These are phyloP conservation scores for Sphinx pinastri DNA, from an alignment of 2,888 invertebrate species.

Conservation along the genomic window DNA sequence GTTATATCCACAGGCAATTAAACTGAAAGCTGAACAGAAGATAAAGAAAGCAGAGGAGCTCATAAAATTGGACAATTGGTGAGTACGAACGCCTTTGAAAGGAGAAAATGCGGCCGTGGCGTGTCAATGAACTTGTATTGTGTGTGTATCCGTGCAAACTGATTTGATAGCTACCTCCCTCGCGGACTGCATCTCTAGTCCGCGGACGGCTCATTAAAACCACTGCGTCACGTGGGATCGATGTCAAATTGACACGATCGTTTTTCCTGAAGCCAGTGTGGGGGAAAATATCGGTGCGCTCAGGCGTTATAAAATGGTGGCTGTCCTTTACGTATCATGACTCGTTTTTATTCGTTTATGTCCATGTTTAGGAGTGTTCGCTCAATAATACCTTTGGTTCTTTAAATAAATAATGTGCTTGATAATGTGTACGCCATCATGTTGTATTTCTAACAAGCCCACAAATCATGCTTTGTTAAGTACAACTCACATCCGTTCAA, in stretches of 20 bases:
- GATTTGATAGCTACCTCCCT: constrained; percentile 87
- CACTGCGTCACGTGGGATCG: constrained; percentile 89
- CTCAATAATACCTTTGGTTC: constrained; percentile 48
- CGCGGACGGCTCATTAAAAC: constrained; percentile 88
- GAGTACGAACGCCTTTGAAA: constrained; percentile 85
- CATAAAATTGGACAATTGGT: constrained; percentile 97
- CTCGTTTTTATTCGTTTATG: constrained; percentile 69
- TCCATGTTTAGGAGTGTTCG: constrained; percentile 55
- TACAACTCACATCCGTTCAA: constrained; percentile 84
- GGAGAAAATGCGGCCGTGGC: constrained; percentile 85
- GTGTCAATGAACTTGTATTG: constrained; percentile 85
- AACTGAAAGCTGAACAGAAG: constrained; percentile 94
- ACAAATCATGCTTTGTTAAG: constrained; percentile 77
- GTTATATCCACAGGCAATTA: constrained; percentile 95
- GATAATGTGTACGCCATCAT: constrained; percentile 52
- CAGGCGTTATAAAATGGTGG: constrained; percentile 84
- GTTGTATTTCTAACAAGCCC: constrained; percentile 55
- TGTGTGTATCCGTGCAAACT: constrained; percentile 85
- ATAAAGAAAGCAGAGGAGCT: constrained; percentile 97
- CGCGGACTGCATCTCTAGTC: constrained; percentile 86
- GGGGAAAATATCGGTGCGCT: constrained; percentile 81
- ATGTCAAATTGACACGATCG: constrained; percentile 86
- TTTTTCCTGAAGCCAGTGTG: constrained; percentile 82
- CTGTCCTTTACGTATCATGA: constrained; percentile 74
- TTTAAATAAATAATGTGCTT: constrained; percentile 54